Conservation (phyloP, 2,797 vertebrate species). For the Crocidura indochinensis region DNA sequence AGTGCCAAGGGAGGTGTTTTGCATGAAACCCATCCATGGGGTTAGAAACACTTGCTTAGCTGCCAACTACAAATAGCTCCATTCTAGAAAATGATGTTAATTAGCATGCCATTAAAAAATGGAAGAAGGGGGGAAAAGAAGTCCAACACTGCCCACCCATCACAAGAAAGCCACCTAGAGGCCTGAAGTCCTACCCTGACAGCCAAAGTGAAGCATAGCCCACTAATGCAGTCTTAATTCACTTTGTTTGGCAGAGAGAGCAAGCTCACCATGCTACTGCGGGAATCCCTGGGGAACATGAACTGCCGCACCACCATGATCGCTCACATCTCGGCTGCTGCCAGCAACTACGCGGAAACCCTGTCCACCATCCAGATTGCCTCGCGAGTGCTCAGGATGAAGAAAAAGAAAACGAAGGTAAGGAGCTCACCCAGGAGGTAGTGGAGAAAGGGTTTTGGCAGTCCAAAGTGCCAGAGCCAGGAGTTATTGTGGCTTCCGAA, state of each 20-base stretch:
- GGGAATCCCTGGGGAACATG: constrained; percentile 96
- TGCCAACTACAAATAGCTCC: constrained; percentile 70
- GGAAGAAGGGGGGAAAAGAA: background rate
- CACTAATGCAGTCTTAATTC: constrained; percentile 89
- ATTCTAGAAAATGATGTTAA: constrained; percentile 80
- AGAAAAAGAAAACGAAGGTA: constrained; percentile 98
- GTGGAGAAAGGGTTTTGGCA: background rate
- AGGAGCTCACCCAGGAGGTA: constrained; percentile 27
- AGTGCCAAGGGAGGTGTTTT: constrained; percentile 56
- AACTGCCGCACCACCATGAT: constrained; percentile 97
- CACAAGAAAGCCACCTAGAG: background rate
- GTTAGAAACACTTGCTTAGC: constrained; percentile 58
- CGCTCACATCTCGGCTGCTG: constrained; percentile 94
- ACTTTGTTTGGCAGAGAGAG: constrained; percentile 93
- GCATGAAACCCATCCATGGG: constrained; percentile 55
- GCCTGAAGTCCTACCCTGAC: constrained; percentile 73
- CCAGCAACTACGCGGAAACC: constrained; percentile 94
- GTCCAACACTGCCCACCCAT: background rate
- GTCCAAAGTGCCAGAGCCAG: accelerated
- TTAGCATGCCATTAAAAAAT: constrained; percentile 87
- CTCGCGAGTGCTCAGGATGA: constrained; percentile 95
- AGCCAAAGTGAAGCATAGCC: constrained; percentile 82
- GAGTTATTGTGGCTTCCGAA: background rate
- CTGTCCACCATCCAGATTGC: constrained; percentile 97
- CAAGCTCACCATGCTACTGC: constrained; percentile 97